Conservation (phyloP, 2,888 invertebrate species). For the Drosophila mercatorum region DNA sequence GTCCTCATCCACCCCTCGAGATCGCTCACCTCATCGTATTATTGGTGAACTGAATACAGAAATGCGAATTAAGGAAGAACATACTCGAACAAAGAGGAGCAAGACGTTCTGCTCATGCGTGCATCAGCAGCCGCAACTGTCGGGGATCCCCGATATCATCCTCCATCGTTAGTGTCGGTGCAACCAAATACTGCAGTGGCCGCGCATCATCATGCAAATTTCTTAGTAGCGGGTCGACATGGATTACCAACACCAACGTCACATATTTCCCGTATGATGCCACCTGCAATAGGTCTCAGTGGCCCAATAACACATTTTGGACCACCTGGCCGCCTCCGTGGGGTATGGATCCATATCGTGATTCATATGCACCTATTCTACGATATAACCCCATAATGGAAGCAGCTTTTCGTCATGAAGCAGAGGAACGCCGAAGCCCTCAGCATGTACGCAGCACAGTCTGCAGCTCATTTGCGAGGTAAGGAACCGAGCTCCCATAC, state of each 20-base stretch:
- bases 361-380: constrained; percentile 88
- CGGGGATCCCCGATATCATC: constrained; percentile 87
- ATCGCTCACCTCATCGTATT: constrained; percentile 91
- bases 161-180: constrained; percentile 83
- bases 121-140: constrained; percentile 71
- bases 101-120: constrained; percentile 85
- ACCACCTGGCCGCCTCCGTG: constrained; percentile 86
- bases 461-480: constrained; percentile 83
- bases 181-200: constrained; percentile 84
- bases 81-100: constrained; percentile 85
- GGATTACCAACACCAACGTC: constrained; percentile 85
- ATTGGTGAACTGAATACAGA: constrained; percentile 78
- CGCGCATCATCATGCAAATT: constrained; percentile 84
- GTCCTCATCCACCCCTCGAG: constrained; percentile 84
- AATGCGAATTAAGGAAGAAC: constrained; percentile 87
- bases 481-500: constrained; percentile 85
- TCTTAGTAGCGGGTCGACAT: constrained; percentile 85
- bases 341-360: constrained; percentile 88
- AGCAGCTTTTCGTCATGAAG: constrained; percentile 91
- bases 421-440: constrained; percentile 92
- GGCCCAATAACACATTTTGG: constrained; percentile 87
- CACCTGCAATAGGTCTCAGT: constrained; percentile 84
- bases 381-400: constrained; percentile 92
- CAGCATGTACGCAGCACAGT: constrained; percentile 89
- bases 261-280: constrained; percentile 86